Evolutionary conservation across 2,113 vertebrate species (phyloP).

Genomic region (Callipepla californica): DNA sequence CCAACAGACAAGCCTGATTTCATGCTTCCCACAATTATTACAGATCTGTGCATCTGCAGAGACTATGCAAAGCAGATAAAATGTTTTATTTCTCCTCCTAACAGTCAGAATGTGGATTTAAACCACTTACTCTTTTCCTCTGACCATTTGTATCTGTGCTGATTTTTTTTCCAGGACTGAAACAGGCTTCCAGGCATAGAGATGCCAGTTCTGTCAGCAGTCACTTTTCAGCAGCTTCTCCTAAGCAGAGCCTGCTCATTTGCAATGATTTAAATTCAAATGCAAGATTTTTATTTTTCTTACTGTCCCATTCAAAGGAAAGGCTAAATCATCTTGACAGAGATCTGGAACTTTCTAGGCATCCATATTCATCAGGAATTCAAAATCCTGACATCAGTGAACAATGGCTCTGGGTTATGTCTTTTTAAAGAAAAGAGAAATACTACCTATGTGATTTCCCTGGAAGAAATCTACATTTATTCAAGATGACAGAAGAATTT

Average conservation of each 20-base stretch:
- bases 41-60: background rate
- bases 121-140: conserved; percentile 15
- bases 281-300: conserved; percentile 47
- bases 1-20: background rate
- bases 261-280: conserved; percentile 62
- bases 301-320: conserved; percentile 34
- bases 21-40: background rate
- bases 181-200: conserved; percentile 29
- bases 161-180: conserved; percentile 41
- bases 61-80: background rate
- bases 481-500: background rate
- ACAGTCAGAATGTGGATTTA: background rate
- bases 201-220: conserved; percentile 59
- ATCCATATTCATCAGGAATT: conserved; percentile 51
- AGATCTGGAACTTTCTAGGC: conserved; percentile 63
- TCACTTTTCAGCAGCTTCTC: conserved; percentile 37
- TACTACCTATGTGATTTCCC: conserved; percentile 2
- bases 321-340: conserved; percentile 61
- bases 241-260: conserved; percentile 27
- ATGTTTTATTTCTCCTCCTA: conserved; percentile 3
- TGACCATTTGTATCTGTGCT: conserved; percentile 9
- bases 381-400: conserved; percentile 38
- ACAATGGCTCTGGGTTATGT: conserved; percentile 28
- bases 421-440: conserved; percentile 42
- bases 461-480: background rate